Percentiles rank a stretch among this genome's conserved stretches.
Evolutionary conservation across 2,888 invertebrate species (phyloP).

Genomic region (Eristalis tenax): DNA sequence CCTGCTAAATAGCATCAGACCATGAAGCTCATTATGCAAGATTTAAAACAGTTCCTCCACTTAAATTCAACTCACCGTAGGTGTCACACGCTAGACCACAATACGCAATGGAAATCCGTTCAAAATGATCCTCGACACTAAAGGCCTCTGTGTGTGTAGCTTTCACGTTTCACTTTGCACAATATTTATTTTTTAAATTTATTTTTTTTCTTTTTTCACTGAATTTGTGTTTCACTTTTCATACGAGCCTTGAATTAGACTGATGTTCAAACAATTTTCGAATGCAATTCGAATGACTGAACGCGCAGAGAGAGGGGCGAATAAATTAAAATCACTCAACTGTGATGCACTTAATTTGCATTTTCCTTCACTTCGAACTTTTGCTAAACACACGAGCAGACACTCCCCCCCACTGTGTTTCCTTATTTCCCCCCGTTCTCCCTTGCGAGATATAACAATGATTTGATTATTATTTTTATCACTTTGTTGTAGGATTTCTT

Average conservation of each 20-base stretch:
- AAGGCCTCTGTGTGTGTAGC: not conserved
- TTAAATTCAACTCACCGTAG: not conserved
- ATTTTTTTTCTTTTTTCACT: not conserved
- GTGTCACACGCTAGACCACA: not conserved
- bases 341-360: constrained; percentile 62
- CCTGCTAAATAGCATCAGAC: constrained; percentile 61
- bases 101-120: not conserved
- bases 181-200: not conserved
- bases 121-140: not conserved
- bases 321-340: constrained; percentile 60
- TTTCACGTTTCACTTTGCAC: constrained; percentile 10
- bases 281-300: constrained; percentile 12
- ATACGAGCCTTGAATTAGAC: not conserved
- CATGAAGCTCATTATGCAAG: constrained; percentile 66
- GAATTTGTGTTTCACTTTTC: constrained; percentile 13
- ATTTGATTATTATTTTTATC: constrained; percentile 24
- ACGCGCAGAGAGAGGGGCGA: not conserved
- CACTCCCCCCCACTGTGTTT: not conserved
- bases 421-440: not conserved
- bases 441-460: not conserved
- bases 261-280: not conserved
- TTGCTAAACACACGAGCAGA: not conserved
- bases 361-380: constrained; percentile 18
- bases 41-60: constrained; percentile 2
- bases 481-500: constrained; percentile 1